phyloP scores from a whole-genome alignment of 2,797 vertebrate genomes.

The Loris lydekkerianus region DNA sequence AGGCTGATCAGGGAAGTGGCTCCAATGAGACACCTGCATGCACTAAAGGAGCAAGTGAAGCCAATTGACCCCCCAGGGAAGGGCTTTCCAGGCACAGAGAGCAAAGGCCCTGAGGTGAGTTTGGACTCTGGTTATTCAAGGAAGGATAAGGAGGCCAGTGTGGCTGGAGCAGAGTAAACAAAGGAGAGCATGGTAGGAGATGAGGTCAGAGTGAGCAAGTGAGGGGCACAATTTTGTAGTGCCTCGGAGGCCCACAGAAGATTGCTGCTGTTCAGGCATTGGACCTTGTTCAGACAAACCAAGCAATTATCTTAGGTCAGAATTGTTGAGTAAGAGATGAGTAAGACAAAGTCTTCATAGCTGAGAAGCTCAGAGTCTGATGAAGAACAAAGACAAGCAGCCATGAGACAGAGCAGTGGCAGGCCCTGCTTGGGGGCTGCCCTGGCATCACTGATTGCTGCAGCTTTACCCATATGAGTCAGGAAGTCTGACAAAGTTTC shows the following conservation, averaged over 20 bases:
- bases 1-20: neutral
- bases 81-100: neutral
- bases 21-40: neutral
- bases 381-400: constrained; percentile 18
- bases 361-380: constrained; percentile 15
- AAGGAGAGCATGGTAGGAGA: neutral
- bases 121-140: neutral
- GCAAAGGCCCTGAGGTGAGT: neutral
- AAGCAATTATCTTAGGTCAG: constrained; percentile 33
- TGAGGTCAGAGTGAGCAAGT: neutral
- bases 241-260: neutral
- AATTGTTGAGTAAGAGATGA: constrained; percentile 4
- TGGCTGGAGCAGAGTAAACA: neutral
- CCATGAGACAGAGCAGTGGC: neutral
- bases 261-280: neutral
- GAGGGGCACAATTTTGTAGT: neutral
- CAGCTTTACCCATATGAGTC: no score
- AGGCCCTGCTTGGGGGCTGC: no score
- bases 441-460: no score
- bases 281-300: neutral
- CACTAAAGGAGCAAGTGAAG: neutral
- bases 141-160: neutral
- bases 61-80: neutral
- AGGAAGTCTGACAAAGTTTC: no score
- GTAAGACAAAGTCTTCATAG: neutral